Evolutionary conservation across 2,797 vertebrate genomes (phyloP).

Genomic region (Meriones psammophilus): DNA sequence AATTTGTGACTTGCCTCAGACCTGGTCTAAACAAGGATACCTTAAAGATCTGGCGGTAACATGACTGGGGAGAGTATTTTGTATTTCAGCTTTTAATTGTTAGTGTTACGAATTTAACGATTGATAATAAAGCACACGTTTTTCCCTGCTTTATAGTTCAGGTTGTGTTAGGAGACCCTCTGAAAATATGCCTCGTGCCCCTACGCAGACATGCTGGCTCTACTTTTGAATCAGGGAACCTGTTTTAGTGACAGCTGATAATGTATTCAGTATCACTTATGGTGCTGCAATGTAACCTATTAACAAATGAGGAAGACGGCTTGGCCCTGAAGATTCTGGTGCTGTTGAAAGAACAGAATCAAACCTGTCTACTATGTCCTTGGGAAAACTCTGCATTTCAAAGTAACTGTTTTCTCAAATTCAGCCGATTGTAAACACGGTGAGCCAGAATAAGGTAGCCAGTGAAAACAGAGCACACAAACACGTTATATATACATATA

Average conservation of each 20-base stretch:
- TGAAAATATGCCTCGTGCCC: neutral
- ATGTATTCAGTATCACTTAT: neutral
- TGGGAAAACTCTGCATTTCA: neutral
- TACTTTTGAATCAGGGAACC: neutral
- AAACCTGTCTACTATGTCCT: neutral
- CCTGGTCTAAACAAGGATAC: neutral
- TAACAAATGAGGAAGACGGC: neutral
- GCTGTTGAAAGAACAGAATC: slow-evolving; percentile 26
- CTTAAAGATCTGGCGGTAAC: neutral
- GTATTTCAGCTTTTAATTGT: slow-evolving; percentile 10
- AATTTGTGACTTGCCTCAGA: neutral
- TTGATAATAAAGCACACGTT: neutral
- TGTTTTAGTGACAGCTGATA: neutral
- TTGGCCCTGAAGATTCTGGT: neutral
- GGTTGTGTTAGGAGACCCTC: neutral
- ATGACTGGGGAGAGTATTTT: neutral
- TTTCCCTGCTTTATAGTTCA: neutral
- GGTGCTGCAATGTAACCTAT: neutral
- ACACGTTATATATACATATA: no score
- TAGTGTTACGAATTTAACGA: slow-evolving; percentile 1
- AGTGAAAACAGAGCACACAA: neutral
- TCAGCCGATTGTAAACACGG: neutral
- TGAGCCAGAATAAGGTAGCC: slow-evolving; percentile 36
- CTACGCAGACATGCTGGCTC: neutral
- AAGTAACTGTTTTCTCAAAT: neutral